phyloP scores from a whole-genome alignment of 2,113 vertebrate species.

The Notiomystis cincta region DNA sequence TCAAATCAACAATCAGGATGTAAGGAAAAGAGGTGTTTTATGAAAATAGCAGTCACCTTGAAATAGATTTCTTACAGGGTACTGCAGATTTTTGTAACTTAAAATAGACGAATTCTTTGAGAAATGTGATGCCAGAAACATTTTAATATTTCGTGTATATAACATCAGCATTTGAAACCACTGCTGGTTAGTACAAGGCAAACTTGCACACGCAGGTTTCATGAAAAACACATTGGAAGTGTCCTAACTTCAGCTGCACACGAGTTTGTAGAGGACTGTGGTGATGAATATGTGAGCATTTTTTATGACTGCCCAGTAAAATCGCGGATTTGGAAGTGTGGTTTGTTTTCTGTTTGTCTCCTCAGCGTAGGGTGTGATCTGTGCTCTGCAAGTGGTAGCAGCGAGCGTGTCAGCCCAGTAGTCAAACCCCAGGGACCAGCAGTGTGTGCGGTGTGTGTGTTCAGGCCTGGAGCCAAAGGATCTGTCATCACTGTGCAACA shows the following conservation, averaged over 20 bases:
- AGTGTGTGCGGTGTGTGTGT: not conserved
- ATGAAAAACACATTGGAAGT: not conserved
- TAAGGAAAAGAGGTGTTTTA: not conserved
- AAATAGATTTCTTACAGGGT: not conserved
- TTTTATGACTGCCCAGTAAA: not conserved
- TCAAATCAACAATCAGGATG: not conserved
- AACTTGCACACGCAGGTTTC: not conserved
- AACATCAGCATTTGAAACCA: not conserved
- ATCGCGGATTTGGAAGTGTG: not conserved
- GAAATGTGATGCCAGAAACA: not conserved
- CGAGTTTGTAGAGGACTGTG: not conserved
- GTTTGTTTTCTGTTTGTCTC: not conserved
- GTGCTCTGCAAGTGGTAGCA: not conserved
- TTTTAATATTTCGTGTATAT: not conserved
- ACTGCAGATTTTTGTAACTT: not conserved
- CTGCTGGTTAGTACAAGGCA: not conserved
- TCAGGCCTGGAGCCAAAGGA: not conserved
- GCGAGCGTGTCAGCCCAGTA: not conserved
- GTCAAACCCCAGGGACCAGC: not conserved
- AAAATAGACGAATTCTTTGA: not conserved
- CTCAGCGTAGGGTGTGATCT: not conserved
- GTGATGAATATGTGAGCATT: not conserved
- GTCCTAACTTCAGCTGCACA: not conserved
- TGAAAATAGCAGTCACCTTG: not conserved
- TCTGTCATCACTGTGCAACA: not conserved